Evolutionary conservation across 2,888 invertebrate species (phyloP).

Genomic region (Habrosyne pyritoides): DNA sequence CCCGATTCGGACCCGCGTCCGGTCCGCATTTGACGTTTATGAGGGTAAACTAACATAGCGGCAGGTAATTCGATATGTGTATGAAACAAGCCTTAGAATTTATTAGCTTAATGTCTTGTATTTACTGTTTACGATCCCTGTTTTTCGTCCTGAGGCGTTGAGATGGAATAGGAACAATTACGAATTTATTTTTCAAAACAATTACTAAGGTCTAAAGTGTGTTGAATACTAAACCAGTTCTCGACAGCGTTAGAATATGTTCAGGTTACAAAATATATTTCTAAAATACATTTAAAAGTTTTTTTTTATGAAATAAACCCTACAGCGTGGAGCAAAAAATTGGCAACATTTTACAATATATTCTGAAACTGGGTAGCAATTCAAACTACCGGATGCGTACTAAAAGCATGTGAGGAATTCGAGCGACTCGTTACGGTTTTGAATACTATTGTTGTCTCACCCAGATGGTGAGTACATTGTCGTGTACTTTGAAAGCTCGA

Average conservation of each 20-base stretch:
- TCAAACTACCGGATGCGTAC: conserved; percentile 23
- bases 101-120: conserved; percentile 40
- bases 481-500: conserved; percentile 20
- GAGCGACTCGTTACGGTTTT: not conserved
- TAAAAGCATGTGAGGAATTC: conserved; percentile 27
- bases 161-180: too few relatives aligned
- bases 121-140: conserved; percentile 26
- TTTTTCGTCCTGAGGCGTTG: too few relatives aligned
- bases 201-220: too few relatives aligned
- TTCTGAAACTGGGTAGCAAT: not conserved
- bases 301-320: too few relatives aligned
- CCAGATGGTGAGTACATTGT: conserved; percentile 29
- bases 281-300: too few relatives aligned
- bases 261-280: too few relatives aligned
- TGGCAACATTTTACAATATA: not conserved
- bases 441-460: conserved; percentile 18
- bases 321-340: not conserved
- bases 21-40: conserved; percentile 72
- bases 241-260: too few relatives aligned
- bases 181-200: too few relatives aligned
- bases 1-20: conserved; percentile 68
- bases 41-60: conserved; percentile 66
- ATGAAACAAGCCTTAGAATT: conserved; percentile 59
- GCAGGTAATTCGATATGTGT: conserved; percentile 68
- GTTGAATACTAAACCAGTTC: too few relatives aligned